phyloP scores from a whole-genome alignment of 2,888 invertebrate genomes.

The Andrena camellia region DNA sequence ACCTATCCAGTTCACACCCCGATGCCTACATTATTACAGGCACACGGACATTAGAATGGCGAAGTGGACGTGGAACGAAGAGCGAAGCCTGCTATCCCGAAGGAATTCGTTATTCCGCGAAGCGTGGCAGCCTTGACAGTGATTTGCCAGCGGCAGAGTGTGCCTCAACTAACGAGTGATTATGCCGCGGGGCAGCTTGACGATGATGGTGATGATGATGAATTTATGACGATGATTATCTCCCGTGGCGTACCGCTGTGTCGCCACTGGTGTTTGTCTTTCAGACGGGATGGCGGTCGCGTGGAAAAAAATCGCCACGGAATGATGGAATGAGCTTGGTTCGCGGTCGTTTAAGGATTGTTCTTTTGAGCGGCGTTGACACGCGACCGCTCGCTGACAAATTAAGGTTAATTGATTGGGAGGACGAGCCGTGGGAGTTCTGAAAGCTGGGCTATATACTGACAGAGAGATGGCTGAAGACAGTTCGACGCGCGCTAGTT shows the following conservation, averaged over 20 bases:
- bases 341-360: conserved; percentile 50
- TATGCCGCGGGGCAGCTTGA: conserved; percentile 66
- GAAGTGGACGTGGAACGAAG: conserved; percentile 15
- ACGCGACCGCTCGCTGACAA: conserved; percentile 19
- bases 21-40: neutral
- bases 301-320: conserved; percentile 23
- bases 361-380: conserved; percentile 35
- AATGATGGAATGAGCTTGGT: conserved; percentile 48
- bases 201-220: conserved; percentile 77
- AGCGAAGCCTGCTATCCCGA: conserved; percentile 41
- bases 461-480: too few species aligned
- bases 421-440: neutral
- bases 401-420: conserved; percentile 47
- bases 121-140: conserved; percentile 73
- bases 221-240: conserved; percentile 81
- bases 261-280: conserved; percentile 78
- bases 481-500: too few species aligned
- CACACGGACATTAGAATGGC: neutral
- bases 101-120: conserved; percentile 76
- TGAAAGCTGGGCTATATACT: neutral
- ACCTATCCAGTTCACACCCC: too few species aligned
- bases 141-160: conserved; percentile 63
- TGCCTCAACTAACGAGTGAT: conserved; percentile 74
- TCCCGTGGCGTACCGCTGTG: conserved; percentile 73
- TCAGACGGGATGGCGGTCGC: conserved; percentile 40